These are phyloP conservation scores for Trichacis sp. DNA, from an alignment of 2,888 invertebrate species.

Conservation along the genomic window DNA sequence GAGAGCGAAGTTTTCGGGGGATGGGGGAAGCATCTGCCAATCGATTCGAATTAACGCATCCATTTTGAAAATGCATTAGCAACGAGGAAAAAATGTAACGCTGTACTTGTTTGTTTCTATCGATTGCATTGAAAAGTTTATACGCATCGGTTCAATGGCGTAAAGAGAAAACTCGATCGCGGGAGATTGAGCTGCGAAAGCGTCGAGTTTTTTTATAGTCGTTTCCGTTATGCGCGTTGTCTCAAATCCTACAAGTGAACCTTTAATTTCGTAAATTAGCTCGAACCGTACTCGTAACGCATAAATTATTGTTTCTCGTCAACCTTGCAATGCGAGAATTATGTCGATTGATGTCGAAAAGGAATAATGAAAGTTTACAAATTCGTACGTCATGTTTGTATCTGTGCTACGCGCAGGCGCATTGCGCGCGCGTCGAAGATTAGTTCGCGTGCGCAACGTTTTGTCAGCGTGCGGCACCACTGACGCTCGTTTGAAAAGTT, in stretches of 20 bases:
- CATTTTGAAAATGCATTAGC: too few relatives aligned
- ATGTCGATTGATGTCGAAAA: not conserved
- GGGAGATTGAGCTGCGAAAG: not conserved
- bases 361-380: slow-evolving; percentile 40
- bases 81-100: not conserved
- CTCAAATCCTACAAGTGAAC: not conserved
- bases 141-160: slow-evolving; percentile 46
- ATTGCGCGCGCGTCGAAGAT: not conserved
- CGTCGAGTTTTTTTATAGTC: not conserved
- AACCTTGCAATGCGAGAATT: slow-evolving; percentile 7
- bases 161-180: slow-evolving; percentile 1
- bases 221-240: not conserved
- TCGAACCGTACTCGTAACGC: not conserved
- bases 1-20: too few relatives aligned
- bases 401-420: slow-evolving; percentile 41
- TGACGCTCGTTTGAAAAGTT: too few relatives aligned
- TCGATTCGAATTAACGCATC: too few relatives aligned
- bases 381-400: slow-evolving; percentile 37
- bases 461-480: too few relatives aligned
- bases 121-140: slow-evolving; percentile 52
- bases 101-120: slow-evolving; percentile 41
- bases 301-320: slow-evolving; percentile 10
- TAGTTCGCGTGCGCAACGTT: too few relatives aligned
- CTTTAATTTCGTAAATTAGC: not conserved
- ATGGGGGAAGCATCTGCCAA: too few relatives aligned